A percentile compares a stretch with the other conserved stretches of the same genome.
These are phyloP conservation scores for Azorinus chamasolen DNA, from an alignment of 2,888 invertebrate species.

Conservation along the genomic window DNA sequence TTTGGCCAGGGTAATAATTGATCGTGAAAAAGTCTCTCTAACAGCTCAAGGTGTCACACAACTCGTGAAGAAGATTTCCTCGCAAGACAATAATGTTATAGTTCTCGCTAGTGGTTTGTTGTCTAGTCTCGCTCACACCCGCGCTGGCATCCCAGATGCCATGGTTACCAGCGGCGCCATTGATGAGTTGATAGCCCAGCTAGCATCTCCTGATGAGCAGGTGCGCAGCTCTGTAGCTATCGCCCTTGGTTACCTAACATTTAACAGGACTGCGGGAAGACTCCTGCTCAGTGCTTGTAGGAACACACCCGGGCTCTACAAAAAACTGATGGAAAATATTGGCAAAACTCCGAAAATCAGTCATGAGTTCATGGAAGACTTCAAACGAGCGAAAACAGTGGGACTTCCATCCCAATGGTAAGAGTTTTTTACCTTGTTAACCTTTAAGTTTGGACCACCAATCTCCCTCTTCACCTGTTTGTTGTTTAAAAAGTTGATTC, in stretches of 20 bases:
- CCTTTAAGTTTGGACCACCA: too few relatives aligned
- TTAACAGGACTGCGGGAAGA: constrained; percentile 85
- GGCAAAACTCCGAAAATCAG: constrained; percentile 83
- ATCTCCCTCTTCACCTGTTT: too few relatives aligned
- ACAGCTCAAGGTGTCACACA: constrained; percentile 84
- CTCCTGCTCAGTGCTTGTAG: constrained; percentile 82
- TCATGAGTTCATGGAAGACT: constrained; percentile 84
- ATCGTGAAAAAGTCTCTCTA: constrained; percentile 84
- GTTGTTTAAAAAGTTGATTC: too few relatives aligned
- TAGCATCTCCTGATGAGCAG: constrained; percentile 82
- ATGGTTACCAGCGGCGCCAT: constrained; percentile 85
- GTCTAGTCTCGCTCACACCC: constrained; percentile 85
- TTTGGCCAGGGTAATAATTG: constrained; percentile 84
- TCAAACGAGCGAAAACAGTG: constrained; percentile 81
- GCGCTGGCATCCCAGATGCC: constrained; percentile 86
- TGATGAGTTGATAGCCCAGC: constrained; percentile 79
- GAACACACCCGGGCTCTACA: constrained; percentile 83
- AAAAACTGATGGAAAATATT: constrained; percentile 82
- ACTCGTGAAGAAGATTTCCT: constrained; percentile 81
- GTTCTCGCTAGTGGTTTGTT: constrained; percentile 84
- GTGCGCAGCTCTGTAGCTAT: constrained; percentile 82
- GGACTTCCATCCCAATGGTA: constrained; percentile 85
- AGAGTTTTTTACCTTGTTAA: constrained; percentile 35
- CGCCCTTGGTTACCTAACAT: constrained; percentile 85
- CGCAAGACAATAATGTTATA: constrained; percentile 82